Conservation (phyloP, 1,140 invertebrate species). For the Acromyrmex heyeri region DNA sequence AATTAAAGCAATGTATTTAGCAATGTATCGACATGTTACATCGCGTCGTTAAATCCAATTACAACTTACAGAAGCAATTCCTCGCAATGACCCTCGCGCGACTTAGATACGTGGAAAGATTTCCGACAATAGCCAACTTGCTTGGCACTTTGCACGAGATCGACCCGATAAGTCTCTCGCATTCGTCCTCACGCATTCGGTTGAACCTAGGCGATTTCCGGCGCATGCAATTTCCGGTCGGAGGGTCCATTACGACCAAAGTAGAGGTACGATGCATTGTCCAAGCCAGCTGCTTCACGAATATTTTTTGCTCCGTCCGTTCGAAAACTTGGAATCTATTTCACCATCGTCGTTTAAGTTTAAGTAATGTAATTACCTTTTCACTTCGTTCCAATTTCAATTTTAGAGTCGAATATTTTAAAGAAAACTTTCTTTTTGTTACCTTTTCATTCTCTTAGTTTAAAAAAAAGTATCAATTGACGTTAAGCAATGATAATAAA, state of each 20-base stretch:
- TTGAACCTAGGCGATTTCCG: constrained; percentile 83
- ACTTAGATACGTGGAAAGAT: constrained; percentile 64
- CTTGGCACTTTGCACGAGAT: constrained; percentile 48
- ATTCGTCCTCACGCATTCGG: constrained; percentile 79
- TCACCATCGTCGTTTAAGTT: constrained; percentile 17
- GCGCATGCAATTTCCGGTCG: constrained; percentile 81
- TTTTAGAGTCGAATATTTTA: constrained; percentile 43
- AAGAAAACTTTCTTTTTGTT: background rate
- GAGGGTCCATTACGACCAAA: constrained; percentile 75
- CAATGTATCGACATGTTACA: background rate
- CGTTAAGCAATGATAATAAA: no score
- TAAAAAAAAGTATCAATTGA: background rate
- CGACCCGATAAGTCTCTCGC: constrained; percentile 57
- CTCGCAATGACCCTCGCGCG: background rate
- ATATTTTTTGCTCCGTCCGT: constrained; percentile 11
- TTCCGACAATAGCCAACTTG: constrained; percentile 47
- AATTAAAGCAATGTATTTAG: background rate
- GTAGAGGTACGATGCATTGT: constrained; percentile 45
- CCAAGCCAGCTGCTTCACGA: constrained; percentile 22
- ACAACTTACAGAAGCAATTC: constrained; percentile 1
- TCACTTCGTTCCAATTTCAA: background rate
- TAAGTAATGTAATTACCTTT: constrained; percentile 6
- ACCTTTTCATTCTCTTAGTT: background rate
- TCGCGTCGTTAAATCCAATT: constrained; percentile 25
- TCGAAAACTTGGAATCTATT: constrained; percentile 16